Evolutionary conservation across 2,113 vertebrate genomes (phyloP), one percentile per base, ranked within the genome.

Genomic region (Oncorhynchus keta): DNA sequence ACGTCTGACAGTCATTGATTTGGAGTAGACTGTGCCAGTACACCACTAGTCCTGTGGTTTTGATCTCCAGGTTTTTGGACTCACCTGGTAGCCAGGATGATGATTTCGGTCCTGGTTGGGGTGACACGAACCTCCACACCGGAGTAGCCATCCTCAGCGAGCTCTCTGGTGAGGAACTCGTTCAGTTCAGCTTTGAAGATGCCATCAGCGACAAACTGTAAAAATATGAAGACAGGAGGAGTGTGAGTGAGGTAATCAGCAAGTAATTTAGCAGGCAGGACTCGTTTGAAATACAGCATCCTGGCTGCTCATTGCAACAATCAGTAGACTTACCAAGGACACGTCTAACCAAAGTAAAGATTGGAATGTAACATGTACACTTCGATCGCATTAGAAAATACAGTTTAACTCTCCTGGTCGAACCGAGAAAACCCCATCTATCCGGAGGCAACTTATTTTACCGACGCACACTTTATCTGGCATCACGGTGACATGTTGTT

Each of bases 151-250:
- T 99, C 98, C 92, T 99, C 97, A 1, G 98, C 98, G 74, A 99
- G 91, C 80, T 99, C 98, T 1, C 98, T 95, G 30, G 98, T 99
- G 82, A 99, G 94, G 70, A 99, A 99, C 92, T 99, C 98, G 18
- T 99, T 99, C 91, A 99, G 93, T 84, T 99, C 97, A 0, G 98
- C 98, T 93, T 99, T 99, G 92, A 99, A 99, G 92, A 99, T 98
- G 72, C 98, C 98, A 13, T 99, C 98, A 35, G 98, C 95, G 0
- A 99, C 97, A 87, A 45, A 45, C 39, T 45, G 39, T 39, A 18
- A 55, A 55, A 55, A 55, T 18, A 55, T 18, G 16, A 55, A 18
- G 49, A 55, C 12, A 14, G 49, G 49, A 18, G 49, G 49, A 51
- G 32, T 35, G 9, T 45, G 51, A 55, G 51, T 55, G 16, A 16